These are phyloP conservation scores for Cepaea nemoralis DNA, from an alignment of 1,140 invertebrate species.

Conservation along the genomic window DNA sequence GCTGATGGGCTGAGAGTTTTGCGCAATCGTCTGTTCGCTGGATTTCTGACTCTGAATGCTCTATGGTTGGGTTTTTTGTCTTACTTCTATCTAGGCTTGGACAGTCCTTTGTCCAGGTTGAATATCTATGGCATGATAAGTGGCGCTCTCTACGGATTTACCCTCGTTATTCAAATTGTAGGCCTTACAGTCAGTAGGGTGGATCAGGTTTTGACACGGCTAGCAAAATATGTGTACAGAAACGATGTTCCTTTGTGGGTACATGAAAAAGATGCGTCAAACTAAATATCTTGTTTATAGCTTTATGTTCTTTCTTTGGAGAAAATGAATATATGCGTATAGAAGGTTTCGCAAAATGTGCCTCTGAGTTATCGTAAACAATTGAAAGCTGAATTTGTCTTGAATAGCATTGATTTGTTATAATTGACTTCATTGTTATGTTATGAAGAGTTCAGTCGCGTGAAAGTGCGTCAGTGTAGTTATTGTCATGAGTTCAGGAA, in stretches of 20 bases:
- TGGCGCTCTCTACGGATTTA: conserved; percentile 58
- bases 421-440: too few relatives aligned
- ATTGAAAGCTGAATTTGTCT: too few relatives aligned
- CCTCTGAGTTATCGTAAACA: too few relatives aligned
- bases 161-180: conserved; percentile 51
- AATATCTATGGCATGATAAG: conserved; percentile 57
- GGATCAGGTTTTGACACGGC: conserved; percentile 41
- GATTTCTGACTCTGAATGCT: conserved; percentile 47
- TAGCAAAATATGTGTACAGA: conserved; percentile 46
- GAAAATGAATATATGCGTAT: too few relatives aligned
- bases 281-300: too few relatives aligned
- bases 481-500: too few relatives aligned
- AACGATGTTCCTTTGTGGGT: conserved; percentile 48
- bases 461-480: too few relatives aligned
- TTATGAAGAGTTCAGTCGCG: too few relatives aligned
- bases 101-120: conserved; percentile 47
- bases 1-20: conserved; percentile 43
- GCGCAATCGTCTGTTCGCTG: conserved; percentile 45
- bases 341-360: too few relatives aligned
- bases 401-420: too few relatives aligned
- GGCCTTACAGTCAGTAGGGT: conserved; percentile 50
- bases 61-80: conserved; percentile 53
- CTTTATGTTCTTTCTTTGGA: too few relatives aligned
- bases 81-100: conserved; percentile 51
- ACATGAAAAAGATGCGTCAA: conserved; percentile 24